Percentiles rank a stretch among this genome's conserved stretches.
These are phyloP conservation scores for Platyscapa corneri DNA, from an alignment of 1,140 invertebrate species.

Conservation along the genomic window DNA sequence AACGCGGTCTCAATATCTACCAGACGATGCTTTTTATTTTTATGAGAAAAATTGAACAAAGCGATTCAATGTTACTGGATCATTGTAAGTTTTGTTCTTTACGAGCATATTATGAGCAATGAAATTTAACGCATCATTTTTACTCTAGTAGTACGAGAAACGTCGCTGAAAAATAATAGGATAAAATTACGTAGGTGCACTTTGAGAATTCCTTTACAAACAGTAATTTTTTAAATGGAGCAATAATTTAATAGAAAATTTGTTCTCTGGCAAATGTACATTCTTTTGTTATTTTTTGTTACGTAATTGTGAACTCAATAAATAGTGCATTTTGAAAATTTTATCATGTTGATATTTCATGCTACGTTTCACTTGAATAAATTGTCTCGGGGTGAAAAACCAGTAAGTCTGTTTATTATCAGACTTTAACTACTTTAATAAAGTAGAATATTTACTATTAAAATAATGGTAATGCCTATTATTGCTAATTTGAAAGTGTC, in stretches of 20 bases:
- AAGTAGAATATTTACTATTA: neutral
- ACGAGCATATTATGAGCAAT: neutral
- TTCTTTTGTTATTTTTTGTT: neutral
- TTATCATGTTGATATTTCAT: conserved; percentile 8
- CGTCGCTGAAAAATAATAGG: neutral
- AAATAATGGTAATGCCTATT: neutral
- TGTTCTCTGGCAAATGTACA: too few species aligned
- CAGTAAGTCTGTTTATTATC: conserved; percentile 1
- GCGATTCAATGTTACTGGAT: neutral
- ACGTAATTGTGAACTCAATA: neutral
- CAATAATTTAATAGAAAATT: neutral
- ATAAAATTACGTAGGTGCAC: conserved; percentile 18
- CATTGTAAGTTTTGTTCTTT: neutral
- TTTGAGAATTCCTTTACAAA: neutral
- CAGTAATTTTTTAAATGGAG: neutral
- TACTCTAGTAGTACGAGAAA: neutral
- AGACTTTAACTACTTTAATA: neutral
- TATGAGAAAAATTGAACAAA: neutral
- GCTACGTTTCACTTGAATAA: neutral
- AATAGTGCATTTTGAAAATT: neutral
- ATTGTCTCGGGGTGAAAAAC: conserved; percentile 16
- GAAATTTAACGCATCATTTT: neutral
- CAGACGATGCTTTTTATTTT: neutral
- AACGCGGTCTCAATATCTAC: neutral
- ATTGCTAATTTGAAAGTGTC: neutral